Conservation (phyloP, 1,140 invertebrate species). For the Hydropsyche tenuis region DNA sequence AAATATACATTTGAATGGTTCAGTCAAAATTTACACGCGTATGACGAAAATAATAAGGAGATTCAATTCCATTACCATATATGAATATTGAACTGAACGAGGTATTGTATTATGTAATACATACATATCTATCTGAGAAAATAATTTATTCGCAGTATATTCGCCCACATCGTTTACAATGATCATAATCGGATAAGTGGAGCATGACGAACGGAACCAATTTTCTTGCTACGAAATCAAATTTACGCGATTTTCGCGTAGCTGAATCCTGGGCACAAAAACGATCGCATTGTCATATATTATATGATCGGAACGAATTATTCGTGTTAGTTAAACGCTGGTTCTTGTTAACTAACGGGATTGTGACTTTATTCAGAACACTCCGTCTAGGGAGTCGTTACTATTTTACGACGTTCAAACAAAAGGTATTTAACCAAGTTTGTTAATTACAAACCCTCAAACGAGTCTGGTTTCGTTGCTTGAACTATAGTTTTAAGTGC, state of each 20-base stretch:
- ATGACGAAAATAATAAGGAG: conserved; percentile 7
- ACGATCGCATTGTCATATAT: neutral
- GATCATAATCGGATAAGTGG: conserved; percentile 7
- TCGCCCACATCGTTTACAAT: conserved; percentile 8
- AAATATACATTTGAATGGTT: neutral
- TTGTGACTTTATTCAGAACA: conserved; percentile 4
- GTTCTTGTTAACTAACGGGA: neutral
- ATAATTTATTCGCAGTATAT: neutral
- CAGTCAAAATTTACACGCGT: neutral
- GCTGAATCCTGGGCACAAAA: neutral
- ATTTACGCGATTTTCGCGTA: neutral
- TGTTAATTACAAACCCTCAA: conserved; percentile 9
- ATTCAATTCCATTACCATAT: conserved; percentile 18
- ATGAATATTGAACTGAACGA: conserved; percentile 8
- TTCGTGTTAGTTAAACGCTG: neutral
- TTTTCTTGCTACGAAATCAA: neutral
- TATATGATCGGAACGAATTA: neutral
- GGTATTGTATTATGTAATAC: neutral
- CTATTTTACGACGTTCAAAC: conserved; percentile 20
- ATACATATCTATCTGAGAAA: neutral
- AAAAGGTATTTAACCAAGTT: conserved; percentile 5
- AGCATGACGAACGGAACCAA: neutral
- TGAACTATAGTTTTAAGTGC: neutral
- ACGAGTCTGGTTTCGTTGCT: neutral
- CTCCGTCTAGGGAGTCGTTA: neutral